Percentiles rank a stretch among this genome's conserved stretches.
These are phyloP conservation scores for Poecilia gillii DNA, from an alignment of 2,797 vertebrate species.

Conservation along the genomic window DNA sequence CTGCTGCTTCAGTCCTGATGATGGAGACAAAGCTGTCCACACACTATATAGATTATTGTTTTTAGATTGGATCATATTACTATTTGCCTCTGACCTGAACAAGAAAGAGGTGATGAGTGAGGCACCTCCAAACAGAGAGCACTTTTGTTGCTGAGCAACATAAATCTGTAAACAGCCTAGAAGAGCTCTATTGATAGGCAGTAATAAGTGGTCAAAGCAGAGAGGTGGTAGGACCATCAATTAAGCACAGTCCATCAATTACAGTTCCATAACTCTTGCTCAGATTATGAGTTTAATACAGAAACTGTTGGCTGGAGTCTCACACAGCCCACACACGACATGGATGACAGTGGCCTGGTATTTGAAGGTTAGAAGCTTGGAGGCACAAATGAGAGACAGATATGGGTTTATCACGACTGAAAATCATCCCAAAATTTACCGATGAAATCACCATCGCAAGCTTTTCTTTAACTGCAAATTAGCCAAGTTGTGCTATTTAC, in stretches of 20 bases:
- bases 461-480: background rate
- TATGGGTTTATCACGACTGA: background rate
- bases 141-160: constrained; percentile 61
- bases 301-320: background rate
- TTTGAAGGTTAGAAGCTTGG: no score
- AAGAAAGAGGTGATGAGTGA: constrained; percentile 57
- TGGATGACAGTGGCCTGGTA: no score
- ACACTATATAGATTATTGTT: constrained; percentile 54
- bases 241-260: background rate
- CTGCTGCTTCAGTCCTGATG: constrained; percentile 42
- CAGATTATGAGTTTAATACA: background rate
- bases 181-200: background rate
- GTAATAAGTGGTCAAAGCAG: background rate
- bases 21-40: constrained; percentile 46
- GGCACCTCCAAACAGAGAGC: constrained; percentile 56
- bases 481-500: background rate
- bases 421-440: background rate
- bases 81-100: constrained; percentile 28
- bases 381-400: no score
- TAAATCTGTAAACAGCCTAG: background rate
- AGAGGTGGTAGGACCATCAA: background rate
- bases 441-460: background rate
- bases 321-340: background rate
- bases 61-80: constrained; percentile 68
- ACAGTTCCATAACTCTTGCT: background rate